Base-by-base conservation (phyloP, 2,888 invertebrate species). In the Brenthis hecate region DNA sequence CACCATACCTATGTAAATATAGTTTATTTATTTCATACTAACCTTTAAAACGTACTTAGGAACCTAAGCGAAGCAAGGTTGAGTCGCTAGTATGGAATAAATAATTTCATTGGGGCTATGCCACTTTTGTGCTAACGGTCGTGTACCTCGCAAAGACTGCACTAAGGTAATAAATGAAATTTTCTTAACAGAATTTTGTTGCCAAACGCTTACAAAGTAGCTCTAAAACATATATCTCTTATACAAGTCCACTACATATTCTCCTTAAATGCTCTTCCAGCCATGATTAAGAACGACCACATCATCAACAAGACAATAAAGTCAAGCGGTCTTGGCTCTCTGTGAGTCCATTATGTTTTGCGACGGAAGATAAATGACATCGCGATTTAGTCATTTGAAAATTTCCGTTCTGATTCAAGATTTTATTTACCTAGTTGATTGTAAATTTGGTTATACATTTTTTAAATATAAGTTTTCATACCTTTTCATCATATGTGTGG, bases 301-400 rank as follows among this genome's bases (percentile, higher is more conserved):
- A 62, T 66, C 61, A 69, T 69, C 69, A 57, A 62, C 56, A 48
- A 62, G 56, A 69, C 66, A 66, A 66, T 48, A 65, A 65, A 65
- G 57, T 58, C 57, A 65, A 65, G 65, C 53, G 51, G 36, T 58
- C 43, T 65, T 51, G 57, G 57, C 57, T 65, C 60, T 47, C 28
- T 14, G 57, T 23, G 47, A 64, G 55, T 5, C 53, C 53, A 65
- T 65, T 65, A 57, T 51, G 64, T 32, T 55, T 64, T 47, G 64
- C 28, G 28, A 55, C 51, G 53, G 13, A 48, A 64, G 47, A 64
- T 64, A 63, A 19, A 54, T 36, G 23, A 16, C 55, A 16, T 23
- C 11, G 36, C n/a, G 50, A 13, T 60, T 32, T 23, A 60, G 28
- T 32, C 11, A 60, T 50, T 60, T 60, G 28, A 60, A 60, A 60